Base-by-base conservation (phyloP, 2,888 invertebrate species). In the Leptinotarsa peninsularis region DNA sequence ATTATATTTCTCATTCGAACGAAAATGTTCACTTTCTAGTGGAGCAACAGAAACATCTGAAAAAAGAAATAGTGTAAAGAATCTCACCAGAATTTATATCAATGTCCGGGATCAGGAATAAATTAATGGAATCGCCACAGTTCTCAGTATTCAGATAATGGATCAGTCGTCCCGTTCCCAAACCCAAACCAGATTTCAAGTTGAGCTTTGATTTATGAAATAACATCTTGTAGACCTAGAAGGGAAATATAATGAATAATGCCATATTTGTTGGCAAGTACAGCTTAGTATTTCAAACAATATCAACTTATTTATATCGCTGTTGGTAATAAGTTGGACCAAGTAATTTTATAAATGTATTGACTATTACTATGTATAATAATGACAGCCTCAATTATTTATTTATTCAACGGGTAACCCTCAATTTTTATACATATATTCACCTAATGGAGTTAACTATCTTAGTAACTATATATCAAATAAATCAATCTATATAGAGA, bases 51-150 rank as follows among this genome's bases (percentile, higher is more conserved):
- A 56, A 21, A 10, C 17, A 54, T 54, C 3, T n/a, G 7, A 58
- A 21, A 18, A 75, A 54, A 43, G 18, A 54, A n/a, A 68, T 66
- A 54, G 27, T 18, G 5, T 54, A 1, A 54, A 17, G 3, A 54
- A 18, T 33, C 78, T 82, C 80, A 83, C 84, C 77, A 54, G 76
- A 72, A 73, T 76, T 75, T 27, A 78, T 69, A 80, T 89, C 88
- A 71, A 92, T 90, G 81, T 92, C 91, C 5, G 94, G 93, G 82
- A 95, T 88, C 13, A 94, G 87, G 86, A 93, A 94, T 77, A 95
- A 86, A 87, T 94, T 94, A 71, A 94, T 89, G 2, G 92, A 91
- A 43, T 90, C 87, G 1, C 93, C 93, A 82, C 91, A 91, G 66
- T 89, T 88, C 43, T 89, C 90, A 13, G 90, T 88, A 79, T 87